phyloP scores from a whole-genome alignment of 2,113 vertebrate genomes.

The Poeciliopsis occidentalis region DNA sequence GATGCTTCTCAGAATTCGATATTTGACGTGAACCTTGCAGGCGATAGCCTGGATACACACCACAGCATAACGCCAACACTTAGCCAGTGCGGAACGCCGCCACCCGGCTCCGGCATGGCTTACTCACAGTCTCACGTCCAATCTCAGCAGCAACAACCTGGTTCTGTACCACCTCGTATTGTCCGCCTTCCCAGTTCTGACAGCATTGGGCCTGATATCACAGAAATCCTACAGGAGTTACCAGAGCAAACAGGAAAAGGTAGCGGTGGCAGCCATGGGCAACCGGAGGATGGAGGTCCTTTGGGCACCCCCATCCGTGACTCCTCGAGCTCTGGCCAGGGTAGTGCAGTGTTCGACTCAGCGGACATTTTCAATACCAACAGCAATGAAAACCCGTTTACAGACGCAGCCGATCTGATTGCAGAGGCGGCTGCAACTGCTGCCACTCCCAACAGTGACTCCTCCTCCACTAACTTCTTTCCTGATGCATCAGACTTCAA shows the following conservation, averaged over 20 bases:
- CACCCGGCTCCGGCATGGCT: constrained; percentile 79
- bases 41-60: constrained; percentile 93
- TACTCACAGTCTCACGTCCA: constrained; percentile 78
- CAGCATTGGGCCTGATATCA: constrained; percentile 95
- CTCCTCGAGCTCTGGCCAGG: constrained; percentile 96
- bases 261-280: constrained; percentile 70
- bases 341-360: constrained; percentile 93
- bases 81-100: constrained; percentile 96
- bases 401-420: constrained; percentile 94
- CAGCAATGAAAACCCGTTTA: constrained; percentile 92
- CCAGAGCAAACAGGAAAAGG: constrained; percentile 94
- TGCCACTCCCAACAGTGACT: constrained; percentile 92
- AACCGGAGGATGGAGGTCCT: constrained; percentile 88
- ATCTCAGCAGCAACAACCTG: constrained; percentile 75
- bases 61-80: constrained; percentile 95
- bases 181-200: constrained; percentile 95
- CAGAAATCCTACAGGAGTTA: constrained; percentile 95
- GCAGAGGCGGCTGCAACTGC: constrained; percentile 89
- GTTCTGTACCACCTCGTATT: constrained; percentile 86
- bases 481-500: constrained; percentile 94
- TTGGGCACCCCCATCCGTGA: constrained; percentile 94
- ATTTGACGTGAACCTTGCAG: constrained; percentile 94
- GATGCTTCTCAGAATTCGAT: constrained; percentile 95
- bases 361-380: constrained; percentile 94
- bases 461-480: constrained; percentile 93